phyloP scores from a whole-genome alignment of 2,113 vertebrate genomes.

The Poicephalus gulielmi region DNA sequence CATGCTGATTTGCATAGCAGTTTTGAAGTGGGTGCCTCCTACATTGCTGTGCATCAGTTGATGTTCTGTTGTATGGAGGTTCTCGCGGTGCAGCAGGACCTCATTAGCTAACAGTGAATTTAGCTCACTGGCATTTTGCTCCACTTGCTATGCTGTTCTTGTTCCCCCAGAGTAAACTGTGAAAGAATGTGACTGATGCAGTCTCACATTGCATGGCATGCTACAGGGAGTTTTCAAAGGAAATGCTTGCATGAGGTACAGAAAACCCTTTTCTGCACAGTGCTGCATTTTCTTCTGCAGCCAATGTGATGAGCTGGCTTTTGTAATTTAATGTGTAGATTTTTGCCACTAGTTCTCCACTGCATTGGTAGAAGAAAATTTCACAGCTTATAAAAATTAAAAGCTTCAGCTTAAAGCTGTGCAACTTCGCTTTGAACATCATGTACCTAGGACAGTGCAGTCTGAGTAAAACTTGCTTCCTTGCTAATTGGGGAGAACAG shows the following conservation, averaged over 20 bases:
- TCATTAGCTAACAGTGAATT: background rate
- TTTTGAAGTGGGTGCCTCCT: background rate
- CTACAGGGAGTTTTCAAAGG: constrained; percentile 6
- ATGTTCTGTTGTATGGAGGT: background rate
- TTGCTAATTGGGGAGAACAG: background rate
- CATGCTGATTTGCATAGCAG: background rate
- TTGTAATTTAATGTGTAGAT: background rate
- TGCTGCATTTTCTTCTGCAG: background rate
- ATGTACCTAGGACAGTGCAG: background rate
- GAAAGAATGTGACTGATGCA: constrained; percentile 29
- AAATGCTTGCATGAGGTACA: background rate
- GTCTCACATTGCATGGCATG: background rate
- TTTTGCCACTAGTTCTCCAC: background rate
- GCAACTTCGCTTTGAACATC: background rate
- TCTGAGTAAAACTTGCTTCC: background rate
- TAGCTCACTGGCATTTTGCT: constrained; percentile 21
- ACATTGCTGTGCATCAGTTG: background rate
- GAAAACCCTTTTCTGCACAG: background rate
- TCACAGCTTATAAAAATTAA: background rate
- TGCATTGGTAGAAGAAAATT: background rate
- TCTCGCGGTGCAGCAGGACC: background rate
- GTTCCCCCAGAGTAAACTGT: constrained; percentile 16
- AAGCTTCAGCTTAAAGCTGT: background rate
- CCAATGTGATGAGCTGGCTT: background rate
- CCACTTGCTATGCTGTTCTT: constrained; percentile 48